Base-by-base conservation (phyloP, 2,888 invertebrate species). In the Andrena trimmerana region DNA sequence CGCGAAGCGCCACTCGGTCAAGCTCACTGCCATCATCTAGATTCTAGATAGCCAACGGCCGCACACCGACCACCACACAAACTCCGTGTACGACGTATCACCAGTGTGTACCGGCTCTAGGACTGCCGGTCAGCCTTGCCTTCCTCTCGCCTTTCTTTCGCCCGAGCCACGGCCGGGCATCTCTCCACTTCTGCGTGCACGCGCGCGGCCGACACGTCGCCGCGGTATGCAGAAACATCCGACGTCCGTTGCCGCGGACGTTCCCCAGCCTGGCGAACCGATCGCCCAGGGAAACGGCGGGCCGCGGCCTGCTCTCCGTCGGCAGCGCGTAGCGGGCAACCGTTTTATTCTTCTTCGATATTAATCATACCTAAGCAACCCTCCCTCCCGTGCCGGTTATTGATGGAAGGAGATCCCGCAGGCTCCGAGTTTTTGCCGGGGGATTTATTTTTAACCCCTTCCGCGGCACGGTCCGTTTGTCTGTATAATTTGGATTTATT, bases 1-100 rank as follows among this genome's bases (percentile, higher is more conserved):
- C 92, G 92, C 90, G 91, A 90, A 92, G 93, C 93, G 93, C 92
- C 93, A 92, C 93, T 92, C 92, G 93, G 93, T 92, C 92, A 92
- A 92, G 92, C 92, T 92, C 92, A 92, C 92, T 92, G 91, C 92
- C 92, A 92, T 91, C 91, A 87, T 91, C 90, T 83, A 84, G 83
- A 85, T 86, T 87, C 87, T 87, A 86, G 89, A 88, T 89, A 86
- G 85, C 74, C 83, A 63, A 79, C 78, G 33, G 78, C 68, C 78
- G 57, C 76, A 54, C 82, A 71, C 84, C 57, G 31, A 29, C 36
- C 33, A 24, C 24, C 50, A 29, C 54, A 16, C 42, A 16, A 42
- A 16, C 10, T 16, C 57, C 33, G 48, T 48, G 59, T 59, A 62
- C 59, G 66, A 57, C 10, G 24, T 24, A 24, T 57, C 24, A 36